Conservation (phyloP, 1,140 invertebrate genomes). For the Odontomachus brunneus region DNA sequence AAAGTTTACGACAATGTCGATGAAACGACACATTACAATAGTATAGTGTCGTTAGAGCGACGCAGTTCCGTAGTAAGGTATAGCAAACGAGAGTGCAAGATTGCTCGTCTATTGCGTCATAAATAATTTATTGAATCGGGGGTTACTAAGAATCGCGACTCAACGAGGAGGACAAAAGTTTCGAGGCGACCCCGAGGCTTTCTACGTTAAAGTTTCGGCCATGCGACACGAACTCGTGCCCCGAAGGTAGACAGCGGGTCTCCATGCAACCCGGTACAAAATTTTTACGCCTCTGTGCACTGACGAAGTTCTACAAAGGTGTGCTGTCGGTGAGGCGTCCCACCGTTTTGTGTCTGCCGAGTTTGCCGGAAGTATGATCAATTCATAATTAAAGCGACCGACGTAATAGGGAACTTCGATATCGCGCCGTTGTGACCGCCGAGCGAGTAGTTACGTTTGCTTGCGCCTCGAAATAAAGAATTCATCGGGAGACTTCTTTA, state of each 20-base stretch:
- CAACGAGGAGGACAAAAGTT: conserved; percentile 67
- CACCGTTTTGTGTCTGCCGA: conserved; percentile 66
- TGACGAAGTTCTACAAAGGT: conserved; percentile 52
- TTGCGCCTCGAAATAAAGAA: conserved; percentile 59
- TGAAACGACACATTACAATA: not conserved
- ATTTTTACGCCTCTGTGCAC: conserved; percentile 69
- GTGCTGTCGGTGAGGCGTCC: conserved; percentile 29
- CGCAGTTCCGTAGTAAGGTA: conserved; percentile 40
- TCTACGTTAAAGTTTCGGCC: conserved; percentile 64
- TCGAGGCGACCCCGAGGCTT: conserved; percentile 60
- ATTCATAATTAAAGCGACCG: conserved; percentile 77
- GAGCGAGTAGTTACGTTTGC: conserved; percentile 47
- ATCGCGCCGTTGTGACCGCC: conserved; percentile 17
- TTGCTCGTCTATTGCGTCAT: conserved; percentile 66
- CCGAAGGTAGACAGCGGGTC: conserved; percentile 54
- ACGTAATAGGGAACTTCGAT: conserved; percentile 67
- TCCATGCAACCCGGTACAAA: conserved; percentile 57
- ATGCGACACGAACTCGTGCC: conserved; percentile 48
- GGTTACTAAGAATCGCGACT: conserved; percentile 65
- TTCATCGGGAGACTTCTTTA: conserved; percentile 55
- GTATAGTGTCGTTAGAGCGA: not conserved
- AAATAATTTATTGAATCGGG: conserved; percentile 79
- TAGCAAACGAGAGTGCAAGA: conserved; percentile 49
- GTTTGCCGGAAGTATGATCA: conserved; percentile 76
- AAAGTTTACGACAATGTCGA: too few species aligned